Evolutionary conservation across 2,888 invertebrate species (phyloP).

Genomic region (Drosophila buzzatii): DNA sequence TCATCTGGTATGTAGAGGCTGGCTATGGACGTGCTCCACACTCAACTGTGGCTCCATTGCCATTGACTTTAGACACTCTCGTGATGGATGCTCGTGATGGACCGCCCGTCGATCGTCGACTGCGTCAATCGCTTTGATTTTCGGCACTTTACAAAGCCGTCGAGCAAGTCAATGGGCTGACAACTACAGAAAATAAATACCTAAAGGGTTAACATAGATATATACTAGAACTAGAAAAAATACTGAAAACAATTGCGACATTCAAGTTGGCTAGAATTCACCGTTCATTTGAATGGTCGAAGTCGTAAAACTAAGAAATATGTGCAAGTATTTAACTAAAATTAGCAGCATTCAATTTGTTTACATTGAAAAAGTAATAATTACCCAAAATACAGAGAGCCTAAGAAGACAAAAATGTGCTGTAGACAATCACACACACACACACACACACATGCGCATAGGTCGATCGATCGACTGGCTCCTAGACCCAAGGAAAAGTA

Average conservation of each 20-base stretch:
- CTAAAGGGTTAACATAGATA: background rate
- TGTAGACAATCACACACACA: constrained; percentile 2
- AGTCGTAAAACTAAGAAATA: constrained; percentile 33
- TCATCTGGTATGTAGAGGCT: constrained; percentile 17
- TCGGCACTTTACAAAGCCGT: constrained; percentile 72
- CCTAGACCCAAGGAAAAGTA: constrained; percentile 19
- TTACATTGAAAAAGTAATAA: constrained; percentile 80
- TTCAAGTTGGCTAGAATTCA: constrained; percentile 3
- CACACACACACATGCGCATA: constrained; percentile 1
- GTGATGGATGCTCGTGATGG: constrained; percentile 61
- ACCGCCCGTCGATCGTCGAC: constrained; percentile 64
- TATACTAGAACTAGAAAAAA: background rate
- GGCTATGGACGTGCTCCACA: constrained; percentile 16
- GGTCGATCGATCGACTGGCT: constrained; percentile 30
- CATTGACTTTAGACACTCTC: constrained; percentile 42
- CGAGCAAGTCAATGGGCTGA: constrained; percentile 46
- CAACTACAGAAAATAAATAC: constrained; percentile 43
- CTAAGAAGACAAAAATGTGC: constrained; percentile 57
- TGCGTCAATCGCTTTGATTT: constrained; percentile 62
- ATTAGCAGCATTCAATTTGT: constrained; percentile 66
- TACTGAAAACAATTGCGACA: background rate
- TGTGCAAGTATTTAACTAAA: constrained; percentile 65
- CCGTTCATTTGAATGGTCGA: constrained; percentile 17
- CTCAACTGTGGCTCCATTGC: constrained; percentile 61
- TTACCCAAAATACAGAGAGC: constrained; percentile 71